Percentiles rank a stretch among this genome's conserved stretches.
Evolutionary conservation across 64 coral and sea anemone genomes (phyloP).

Genomic region (Dendronephthya gigantea): DNA sequence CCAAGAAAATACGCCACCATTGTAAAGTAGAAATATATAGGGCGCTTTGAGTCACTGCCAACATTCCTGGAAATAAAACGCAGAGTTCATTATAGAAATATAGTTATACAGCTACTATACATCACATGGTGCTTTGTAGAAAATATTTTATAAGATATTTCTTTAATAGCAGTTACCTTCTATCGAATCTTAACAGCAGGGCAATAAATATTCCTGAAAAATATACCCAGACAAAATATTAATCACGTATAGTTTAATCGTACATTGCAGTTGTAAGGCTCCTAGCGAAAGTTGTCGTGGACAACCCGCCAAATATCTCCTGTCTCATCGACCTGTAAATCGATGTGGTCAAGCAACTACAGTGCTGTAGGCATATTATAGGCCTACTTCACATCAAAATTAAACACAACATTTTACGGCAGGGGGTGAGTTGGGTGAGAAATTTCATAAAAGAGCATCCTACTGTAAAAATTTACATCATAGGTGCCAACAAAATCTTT

Average conservation of each 20-base stretch:
- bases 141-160: background rate
- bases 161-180: constrained; percentile 35
- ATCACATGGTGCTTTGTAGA: too few species aligned
- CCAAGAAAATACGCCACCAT: constrained; percentile 91
- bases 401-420: too few species aligned
- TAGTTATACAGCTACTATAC: background rate
- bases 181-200: constrained; percentile 75
- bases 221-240: background rate
- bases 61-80: constrained; percentile 49
- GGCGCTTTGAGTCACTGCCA: constrained; percentile 37
- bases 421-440: too few species aligned
- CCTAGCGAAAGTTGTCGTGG: too few species aligned
- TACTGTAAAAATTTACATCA: background rate
- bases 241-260: too few species aligned
- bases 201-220: constrained; percentile 91
- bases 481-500: too few species aligned
- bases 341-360: too few species aligned
- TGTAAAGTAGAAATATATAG: constrained; percentile 79
- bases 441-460: background rate
- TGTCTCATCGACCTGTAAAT: too few species aligned
- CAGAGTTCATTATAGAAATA: background rate
- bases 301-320: too few species aligned
- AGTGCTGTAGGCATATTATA: too few species aligned
- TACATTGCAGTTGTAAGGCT: too few species aligned
- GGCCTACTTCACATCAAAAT: too few species aligned